Evolutionary conservation across 1,140 invertebrate genomes (phyloP).

Genomic region (Centruroides sculpturatus): DNA sequence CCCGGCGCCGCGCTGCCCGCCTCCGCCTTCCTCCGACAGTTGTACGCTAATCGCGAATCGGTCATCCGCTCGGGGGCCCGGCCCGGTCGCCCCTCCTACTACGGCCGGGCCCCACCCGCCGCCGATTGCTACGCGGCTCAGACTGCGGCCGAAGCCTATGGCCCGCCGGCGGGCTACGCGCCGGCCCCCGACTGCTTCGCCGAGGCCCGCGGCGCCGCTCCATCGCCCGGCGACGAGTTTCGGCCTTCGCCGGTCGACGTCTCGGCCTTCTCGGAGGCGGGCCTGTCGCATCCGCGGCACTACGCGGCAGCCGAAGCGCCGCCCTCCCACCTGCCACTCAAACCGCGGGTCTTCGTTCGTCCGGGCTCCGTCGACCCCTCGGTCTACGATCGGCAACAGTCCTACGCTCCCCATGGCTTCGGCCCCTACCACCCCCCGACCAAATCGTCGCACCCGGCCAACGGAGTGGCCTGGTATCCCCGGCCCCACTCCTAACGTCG

Average conservation of each 20-base stretch:
- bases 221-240: constrained; percentile 77
- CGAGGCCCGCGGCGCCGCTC: constrained; percentile 90
- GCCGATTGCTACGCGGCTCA: neutral
- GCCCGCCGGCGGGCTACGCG: constrained; percentile 16
- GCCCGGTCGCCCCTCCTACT: constrained; percentile 2
- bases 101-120: constrained; percentile 43
- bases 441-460: constrained; percentile 8
- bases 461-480: constrained; percentile 9
- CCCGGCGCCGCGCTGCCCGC: constrained; percentile 41
- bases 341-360: constrained; percentile 46
- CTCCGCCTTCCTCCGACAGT: constrained; percentile 67
- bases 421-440: constrained; percentile 11
- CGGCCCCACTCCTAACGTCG: constrained; percentile 7
- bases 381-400: constrained; percentile 21
- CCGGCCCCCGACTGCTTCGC: constrained; percentile 42
- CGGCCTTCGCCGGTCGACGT: constrained; percentile 28
- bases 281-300: constrained; percentile 13
- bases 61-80: constrained; percentile 62
- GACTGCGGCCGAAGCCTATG: neutral
- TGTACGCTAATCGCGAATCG: constrained; percentile 85
- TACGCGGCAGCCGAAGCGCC: constrained; percentile 19
- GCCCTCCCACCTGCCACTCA: constrained; percentile 61
- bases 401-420: constrained; percentile 20
- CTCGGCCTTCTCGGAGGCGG: constrained; percentile 25
- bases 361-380: constrained; percentile 6